A percentile compares a stretch with the other conserved stretches of the same genome.
Evolutionary conservation across 2,888 invertebrate species (phyloP).

Genomic region (Brachynemurus nebulosus): DNA sequence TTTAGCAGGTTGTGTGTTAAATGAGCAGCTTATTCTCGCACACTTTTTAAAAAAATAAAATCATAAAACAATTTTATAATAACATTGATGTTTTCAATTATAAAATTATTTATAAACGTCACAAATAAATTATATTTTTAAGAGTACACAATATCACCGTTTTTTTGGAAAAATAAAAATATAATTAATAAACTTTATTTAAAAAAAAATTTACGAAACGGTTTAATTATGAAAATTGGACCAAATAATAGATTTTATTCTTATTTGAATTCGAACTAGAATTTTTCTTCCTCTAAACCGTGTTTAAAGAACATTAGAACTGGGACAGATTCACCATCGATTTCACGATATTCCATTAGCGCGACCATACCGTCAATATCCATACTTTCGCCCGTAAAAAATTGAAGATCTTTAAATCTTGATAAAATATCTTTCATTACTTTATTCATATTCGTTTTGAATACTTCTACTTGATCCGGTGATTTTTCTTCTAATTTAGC

Average conservation of each 20-base stretch:
- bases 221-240: neutral
- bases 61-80: too few relatives aligned
- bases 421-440: constrained; percentile 83
- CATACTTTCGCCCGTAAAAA: constrained; percentile 87
- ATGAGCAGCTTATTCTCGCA: too few relatives aligned
- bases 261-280: constrained; percentile 44
- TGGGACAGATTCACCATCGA: constrained; percentile 68
- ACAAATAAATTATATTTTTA: too few relatives aligned
- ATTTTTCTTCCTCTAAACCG: constrained; percentile 89
- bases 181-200: neutral
- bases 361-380: constrained; percentile 91
- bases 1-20: too few relatives aligned
- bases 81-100: too few relatives aligned
- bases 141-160: neutral
- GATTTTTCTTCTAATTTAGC: constrained; percentile 63
- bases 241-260: too few relatives aligned
- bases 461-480: constrained; percentile 75
- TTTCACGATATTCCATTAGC: constrained; percentile 84
- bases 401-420: constrained; percentile 85
- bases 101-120: too few relatives aligned
- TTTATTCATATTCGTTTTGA: constrained; percentile 86
- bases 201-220: constrained; percentile 5
- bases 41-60: too few relatives aligned
- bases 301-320: constrained; percentile 94
- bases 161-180: neutral